Evolutionary conservation across 2,888 invertebrate species (phyloP).

Genomic region (Linnaemya tessellans): DNA sequence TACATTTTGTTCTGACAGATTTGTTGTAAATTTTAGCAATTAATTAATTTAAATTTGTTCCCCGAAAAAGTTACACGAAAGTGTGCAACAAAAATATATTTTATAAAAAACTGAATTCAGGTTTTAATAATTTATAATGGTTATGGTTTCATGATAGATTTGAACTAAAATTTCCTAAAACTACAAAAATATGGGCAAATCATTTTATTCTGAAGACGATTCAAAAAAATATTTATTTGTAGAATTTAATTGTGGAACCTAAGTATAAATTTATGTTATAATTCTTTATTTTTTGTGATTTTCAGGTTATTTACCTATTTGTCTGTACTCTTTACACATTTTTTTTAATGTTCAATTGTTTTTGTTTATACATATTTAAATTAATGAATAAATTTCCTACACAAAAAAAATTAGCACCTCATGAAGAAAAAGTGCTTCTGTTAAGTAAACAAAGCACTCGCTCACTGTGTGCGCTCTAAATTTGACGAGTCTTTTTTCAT

Average conservation of each 20-base stretch:
- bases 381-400: slow-evolving; percentile 36
- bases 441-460: slow-evolving; percentile 34
- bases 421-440: slow-evolving; percentile 26
- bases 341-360: slow-evolving; percentile 12
- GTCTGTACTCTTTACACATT: slow-evolving; percentile 1
- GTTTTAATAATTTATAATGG: too few species aligned
- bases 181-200: too few species aligned
- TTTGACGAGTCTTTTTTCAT: background rate
- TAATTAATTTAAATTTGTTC: too few species aligned
- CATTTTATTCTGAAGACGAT: too few species aligned
- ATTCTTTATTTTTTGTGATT: slow-evolving; percentile 17
- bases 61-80: too few species aligned
- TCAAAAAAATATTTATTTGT: background rate
- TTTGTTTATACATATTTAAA: slow-evolving; percentile 47
- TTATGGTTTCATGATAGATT: too few species aligned
- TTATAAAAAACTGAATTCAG: too few species aligned
- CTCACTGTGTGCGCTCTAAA: slow-evolving; percentile 12
- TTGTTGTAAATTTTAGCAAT: too few species aligned
- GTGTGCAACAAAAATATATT: too few species aligned
- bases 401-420: slow-evolving; percentile 12
- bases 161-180: too few species aligned
- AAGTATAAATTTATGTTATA: background rate
- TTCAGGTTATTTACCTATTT: slow-evolving; percentile 57
- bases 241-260: background rate
- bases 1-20: too few species aligned